Evolutionary conservation across 2,888 invertebrate genomes (phyloP), one percentile per base, ranked within the genome.

Genomic region (Tridacna gigas): DNA sequence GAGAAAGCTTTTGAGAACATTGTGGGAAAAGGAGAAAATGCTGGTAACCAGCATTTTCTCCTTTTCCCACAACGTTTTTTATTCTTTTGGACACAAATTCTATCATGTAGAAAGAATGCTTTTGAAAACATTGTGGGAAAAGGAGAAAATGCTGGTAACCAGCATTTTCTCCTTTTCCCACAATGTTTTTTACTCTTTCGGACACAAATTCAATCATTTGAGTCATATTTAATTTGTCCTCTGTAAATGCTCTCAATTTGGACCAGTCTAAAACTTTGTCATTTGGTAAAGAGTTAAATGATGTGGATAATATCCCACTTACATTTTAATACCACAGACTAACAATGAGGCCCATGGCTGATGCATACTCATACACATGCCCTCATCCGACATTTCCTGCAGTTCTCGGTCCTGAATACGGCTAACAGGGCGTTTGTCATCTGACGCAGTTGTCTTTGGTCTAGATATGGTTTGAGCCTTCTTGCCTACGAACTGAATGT

Each of bases 311-410:
- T n/a, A 69, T 45, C 11, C 63, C 15, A 79, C 92, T 90, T 89
- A 95, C 98, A 96, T 96, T 95, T 99, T 99, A 89, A 99, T 98
- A 76, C 99, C 99, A n/a, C 97, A 96, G 0, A 98, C 96, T 0
- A 99, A 96, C 51, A 99, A 95, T 0, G 98, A 98, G 0, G 99
- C 99, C 97, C 97, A 99, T 0, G 99, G 99, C 94, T 99, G 99
- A 95, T 98, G 98, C 97, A 99, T 97, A 90, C 98, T 98, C 20
- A 99, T 95, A 94, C 99, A 99, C 90, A 97, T 96, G 0, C 98
- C 98, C 89, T 97, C 96, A 95, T 98, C 98, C 67, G 96, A 96
- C 96, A 98, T 97, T 95, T 97, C 97, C 91, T 97, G 96, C 76
- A 97, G 95, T 93, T 97, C 96, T 66, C 96, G 96, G 93, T 98